phyloP scores from a whole-genome alignment of 2,113 vertebrate species.

The Osmerus mordax region DNA sequence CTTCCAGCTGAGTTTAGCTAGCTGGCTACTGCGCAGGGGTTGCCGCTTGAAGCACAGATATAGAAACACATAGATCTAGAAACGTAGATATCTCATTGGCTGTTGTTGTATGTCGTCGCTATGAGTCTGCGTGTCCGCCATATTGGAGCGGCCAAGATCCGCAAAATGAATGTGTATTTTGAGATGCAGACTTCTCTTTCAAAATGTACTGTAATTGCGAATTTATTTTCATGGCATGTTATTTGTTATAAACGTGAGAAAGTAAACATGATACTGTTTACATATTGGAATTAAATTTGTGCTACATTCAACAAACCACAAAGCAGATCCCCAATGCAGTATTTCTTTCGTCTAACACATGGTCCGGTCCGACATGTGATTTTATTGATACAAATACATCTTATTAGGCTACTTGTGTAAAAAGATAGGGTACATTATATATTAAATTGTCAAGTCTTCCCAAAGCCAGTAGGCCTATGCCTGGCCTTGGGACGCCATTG shows the following conservation, averaged over 20 bases:
- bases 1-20: background rate
- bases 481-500: too few species aligned
- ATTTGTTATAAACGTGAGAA: background rate
- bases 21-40: background rate
- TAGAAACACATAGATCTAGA: background rate
- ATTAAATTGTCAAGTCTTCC: too few species aligned
- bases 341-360: too few species aligned
- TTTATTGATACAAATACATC: too few species aligned
- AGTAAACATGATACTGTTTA: background rate
- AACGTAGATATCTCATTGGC: background rate
- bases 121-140: background rate
- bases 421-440: too few species aligned
- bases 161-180: background rate
- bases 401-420: too few species aligned
- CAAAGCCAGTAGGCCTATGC: too few species aligned
- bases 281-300: too few species aligned
- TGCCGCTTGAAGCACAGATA: too few species aligned
- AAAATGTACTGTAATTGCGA: background rate
- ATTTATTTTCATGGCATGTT: background rate
- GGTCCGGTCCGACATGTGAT: too few species aligned
- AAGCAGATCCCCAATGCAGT: too few species aligned
- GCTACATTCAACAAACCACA: too few species aligned
- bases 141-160: background rate
- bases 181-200: background rate
- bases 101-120: background rate